A percentile compares a stretch with the other conserved stretches of the same genome.
These are phyloP conservation scores for Oligia fasciuncula DNA, from an alignment of 2,888 invertebrate genomes.

Conservation along the genomic window DNA sequence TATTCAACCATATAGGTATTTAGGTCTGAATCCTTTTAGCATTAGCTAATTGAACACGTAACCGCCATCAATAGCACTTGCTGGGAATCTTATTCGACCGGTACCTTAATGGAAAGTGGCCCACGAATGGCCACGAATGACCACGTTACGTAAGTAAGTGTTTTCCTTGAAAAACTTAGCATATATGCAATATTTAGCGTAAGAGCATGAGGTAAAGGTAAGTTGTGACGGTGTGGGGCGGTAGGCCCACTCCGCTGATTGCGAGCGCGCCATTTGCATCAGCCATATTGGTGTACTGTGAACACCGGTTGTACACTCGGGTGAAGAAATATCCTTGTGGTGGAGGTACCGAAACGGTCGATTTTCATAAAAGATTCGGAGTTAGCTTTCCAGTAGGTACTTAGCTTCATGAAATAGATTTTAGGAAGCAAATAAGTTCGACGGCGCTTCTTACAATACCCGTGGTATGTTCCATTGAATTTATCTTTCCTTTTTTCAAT, in stretches of 20 bases:
- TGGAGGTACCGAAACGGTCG: no score
- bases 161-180: conserved; percentile 48
- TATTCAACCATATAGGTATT: not conserved
- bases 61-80: conserved; percentile 4
- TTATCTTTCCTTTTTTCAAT: no score
- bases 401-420: no score
- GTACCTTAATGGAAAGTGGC: conserved; percentile 25
- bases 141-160: conserved; percentile 28
- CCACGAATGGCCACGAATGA: not conserved
- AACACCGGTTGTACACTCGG: conserved; percentile 65
- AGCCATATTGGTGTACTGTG: conserved; percentile 72
- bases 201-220: conserved; percentile 53
- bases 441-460: no score
- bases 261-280: conserved; percentile 82
- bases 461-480: no score
- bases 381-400: no score
- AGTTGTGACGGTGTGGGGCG: conserved; percentile 56
- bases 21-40: not conserved
- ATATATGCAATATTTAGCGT: conserved; percentile 54
- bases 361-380: no score
- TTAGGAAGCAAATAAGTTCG: no score
- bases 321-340: conserved; percentile 1
- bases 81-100: conserved; percentile 16
- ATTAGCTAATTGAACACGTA: conserved; percentile 31
- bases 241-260: conserved; percentile 83